Evolutionary conservation across 2,888 invertebrate species (phyloP).

Genomic region (Oithona nana): DNA sequence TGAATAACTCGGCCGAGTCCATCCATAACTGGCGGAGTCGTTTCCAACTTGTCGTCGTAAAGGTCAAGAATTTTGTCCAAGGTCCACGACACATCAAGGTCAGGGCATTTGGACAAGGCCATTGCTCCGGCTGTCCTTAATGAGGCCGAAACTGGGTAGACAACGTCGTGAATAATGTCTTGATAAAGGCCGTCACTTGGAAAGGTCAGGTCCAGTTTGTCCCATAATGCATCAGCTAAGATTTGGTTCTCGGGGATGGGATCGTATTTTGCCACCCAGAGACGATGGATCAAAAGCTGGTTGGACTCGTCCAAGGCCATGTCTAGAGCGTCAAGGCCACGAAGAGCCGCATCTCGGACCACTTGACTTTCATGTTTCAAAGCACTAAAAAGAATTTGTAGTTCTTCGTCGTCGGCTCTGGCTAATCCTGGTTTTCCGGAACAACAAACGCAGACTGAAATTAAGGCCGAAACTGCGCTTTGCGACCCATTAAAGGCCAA

Average conservation of each 20-base stretch:
- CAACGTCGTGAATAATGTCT: not conserved
- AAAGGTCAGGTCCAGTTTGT: slow-evolving; percentile 33
- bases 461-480: slow-evolving; percentile 53
- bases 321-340: slow-evolving; percentile 22
- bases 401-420: slow-evolving; percentile 44
- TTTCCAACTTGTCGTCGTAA: slow-evolving; percentile 54
- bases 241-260: slow-evolving; percentile 49
- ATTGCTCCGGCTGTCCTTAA: slow-evolving; percentile 3
- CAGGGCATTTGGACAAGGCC: slow-evolving; percentile 1
- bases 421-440: slow-evolving; percentile 46
- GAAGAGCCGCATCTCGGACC: slow-evolving; percentile 57
- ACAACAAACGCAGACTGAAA: slow-evolving; percentile 55
- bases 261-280: slow-evolving; percentile 71
- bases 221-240: slow-evolving; percentile 44
- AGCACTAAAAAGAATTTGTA: slow-evolving; percentile 51
- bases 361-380: slow-evolving; percentile 44
- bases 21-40: slow-evolving; percentile 69
- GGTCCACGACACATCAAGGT: not conserved
- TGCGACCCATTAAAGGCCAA: slow-evolving; percentile 39
- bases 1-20: slow-evolving; percentile 74
- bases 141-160: slow-evolving; percentile 1
- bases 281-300: slow-evolving; percentile 43
- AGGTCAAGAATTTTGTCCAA: slow-evolving; percentile 38
- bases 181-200: slow-evolving; percentile 26
- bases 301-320: slow-evolving; percentile 20